These are phyloP conservation scores for Petrolisthes cinctipes DNA, from an alignment of 2,888 invertebrate species.

Conservation along the genomic window DNA sequence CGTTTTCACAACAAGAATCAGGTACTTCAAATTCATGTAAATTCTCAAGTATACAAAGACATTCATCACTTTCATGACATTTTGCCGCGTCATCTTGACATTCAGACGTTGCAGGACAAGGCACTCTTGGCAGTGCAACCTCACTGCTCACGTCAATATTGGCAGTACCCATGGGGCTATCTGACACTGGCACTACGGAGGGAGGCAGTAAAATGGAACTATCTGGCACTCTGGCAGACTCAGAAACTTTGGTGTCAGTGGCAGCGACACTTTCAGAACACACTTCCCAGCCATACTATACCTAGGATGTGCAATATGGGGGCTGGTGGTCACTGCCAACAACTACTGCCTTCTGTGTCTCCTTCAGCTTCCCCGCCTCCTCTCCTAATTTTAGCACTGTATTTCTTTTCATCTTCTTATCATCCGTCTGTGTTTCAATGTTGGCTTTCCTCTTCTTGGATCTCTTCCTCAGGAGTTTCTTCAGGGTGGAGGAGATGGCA, in stretches of 20 bases:
- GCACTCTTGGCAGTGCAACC: constrained; percentile 39
- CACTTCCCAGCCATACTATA: constrained; percentile 8
- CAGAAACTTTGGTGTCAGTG: neutral
- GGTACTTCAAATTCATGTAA: constrained; percentile 12
- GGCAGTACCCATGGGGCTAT: constrained; percentile 8
- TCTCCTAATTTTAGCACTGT: neutral
- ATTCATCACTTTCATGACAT: constrained; percentile 13
- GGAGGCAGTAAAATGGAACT: constrained; percentile 19
- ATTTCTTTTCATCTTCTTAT: constrained; percentile 20
- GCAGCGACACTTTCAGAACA: neutral
- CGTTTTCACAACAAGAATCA: constrained; percentile 14
- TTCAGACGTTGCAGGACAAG: constrained; percentile 19
- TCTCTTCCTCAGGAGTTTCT: constrained; percentile 44
- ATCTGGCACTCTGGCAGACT: constrained; percentile 14
- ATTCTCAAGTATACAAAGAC: constrained; percentile 16
- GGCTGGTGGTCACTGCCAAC: neutral
- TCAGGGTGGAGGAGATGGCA: constrained; percentile 29
- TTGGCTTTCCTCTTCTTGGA: constrained; percentile 46
- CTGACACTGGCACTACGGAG: constrained; percentile 3
- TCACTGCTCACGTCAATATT: constrained; percentile 34
- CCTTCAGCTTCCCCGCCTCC: neutral
- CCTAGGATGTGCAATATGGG: neutral
- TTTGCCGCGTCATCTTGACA: constrained; percentile 2
- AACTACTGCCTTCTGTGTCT: neutral
- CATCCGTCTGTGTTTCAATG: constrained; percentile 52